A percentile compares a stretch with the other conserved stretches of the same genome.
These are phyloP conservation scores for Riparia riparia DNA, from an alignment of 2,113 vertebrate species.

Conservation along the genomic window DNA sequence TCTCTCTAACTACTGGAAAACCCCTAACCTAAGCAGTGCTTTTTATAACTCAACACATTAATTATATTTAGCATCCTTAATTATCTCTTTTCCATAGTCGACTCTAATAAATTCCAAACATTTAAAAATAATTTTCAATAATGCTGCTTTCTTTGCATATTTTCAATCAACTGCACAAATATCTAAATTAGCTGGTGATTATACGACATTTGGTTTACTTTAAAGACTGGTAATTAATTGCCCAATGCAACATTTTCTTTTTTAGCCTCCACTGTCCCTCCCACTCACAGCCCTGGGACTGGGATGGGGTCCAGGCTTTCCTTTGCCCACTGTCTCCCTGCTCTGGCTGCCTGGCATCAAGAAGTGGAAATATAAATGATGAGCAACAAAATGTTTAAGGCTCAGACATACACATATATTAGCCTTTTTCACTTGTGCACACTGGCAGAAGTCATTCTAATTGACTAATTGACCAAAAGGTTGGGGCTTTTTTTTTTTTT, in stretches of 20 bases:
- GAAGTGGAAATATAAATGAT: neutral
- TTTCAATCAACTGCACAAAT: slow-evolving; percentile 64
- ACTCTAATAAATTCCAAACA: slow-evolving; percentile 58
- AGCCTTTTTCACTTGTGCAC: neutral
- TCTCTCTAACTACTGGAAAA: slow-evolving; percentile 51
- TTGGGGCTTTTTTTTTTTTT: neutral
- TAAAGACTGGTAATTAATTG: slow-evolving; percentile 11
- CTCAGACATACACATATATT: too few relatives aligned
- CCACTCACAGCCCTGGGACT: neutral
- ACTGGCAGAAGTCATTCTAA: neutral
- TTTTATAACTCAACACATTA: slow-evolving; percentile 63
- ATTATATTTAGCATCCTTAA: slow-evolving; percentile 68
- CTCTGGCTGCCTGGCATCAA: neutral
- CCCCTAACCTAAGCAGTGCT: slow-evolving; percentile 52
- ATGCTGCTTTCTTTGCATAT: slow-evolving; percentile 57
- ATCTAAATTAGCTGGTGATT: slow-evolving; percentile 63
- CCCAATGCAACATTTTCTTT: neutral
- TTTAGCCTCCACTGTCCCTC: neutral
- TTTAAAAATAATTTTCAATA: slow-evolving; percentile 66
- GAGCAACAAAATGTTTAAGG: neutral
- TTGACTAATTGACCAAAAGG: neutral
- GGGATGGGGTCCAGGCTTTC: neutral
- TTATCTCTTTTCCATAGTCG: slow-evolving; percentile 45
- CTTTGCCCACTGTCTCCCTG: fast-evolving
- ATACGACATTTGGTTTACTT: neutral